phyloP scores from a whole-genome alignment of 2,888 invertebrate genomes.

The Oscheius sp. region DNA sequence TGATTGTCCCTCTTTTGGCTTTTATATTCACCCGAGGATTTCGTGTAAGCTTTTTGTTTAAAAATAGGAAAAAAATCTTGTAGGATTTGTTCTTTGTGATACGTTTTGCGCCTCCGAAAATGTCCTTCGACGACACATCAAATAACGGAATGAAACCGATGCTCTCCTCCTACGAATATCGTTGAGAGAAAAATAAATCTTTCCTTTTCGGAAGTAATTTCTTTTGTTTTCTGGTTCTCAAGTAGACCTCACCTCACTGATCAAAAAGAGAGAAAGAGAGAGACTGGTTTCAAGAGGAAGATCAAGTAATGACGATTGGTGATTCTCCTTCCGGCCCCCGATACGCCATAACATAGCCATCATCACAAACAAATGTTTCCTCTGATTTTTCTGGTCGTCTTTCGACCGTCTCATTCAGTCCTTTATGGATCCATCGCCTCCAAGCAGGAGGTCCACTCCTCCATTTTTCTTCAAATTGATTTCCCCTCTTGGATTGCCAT shows the following conservation, averaged over 20 bases:
- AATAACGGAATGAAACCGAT: conserved; percentile 7
- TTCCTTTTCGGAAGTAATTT: neutral
- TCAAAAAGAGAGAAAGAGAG: no score
- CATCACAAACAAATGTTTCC: neutral
- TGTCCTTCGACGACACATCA: conserved; percentile 5
- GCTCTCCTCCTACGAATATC: conserved; percentile 15
- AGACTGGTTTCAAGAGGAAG: no score
- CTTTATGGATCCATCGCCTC: neutral
- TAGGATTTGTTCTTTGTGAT: conserved; percentile 59
- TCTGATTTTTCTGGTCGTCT: neutral
- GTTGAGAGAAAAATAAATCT: conserved; percentile 1
- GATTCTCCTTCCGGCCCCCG: no score
- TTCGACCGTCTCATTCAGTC: neutral
- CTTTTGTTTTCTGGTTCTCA: no score
- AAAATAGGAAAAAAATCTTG: neutral
- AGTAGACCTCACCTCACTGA: no score
- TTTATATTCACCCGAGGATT: conserved; percentile 60
- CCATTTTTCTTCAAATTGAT: neutral
- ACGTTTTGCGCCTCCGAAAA: conserved; percentile 36
- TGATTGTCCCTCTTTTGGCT: conserved; percentile 53
- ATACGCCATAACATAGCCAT: neutral
- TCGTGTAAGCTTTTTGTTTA: conserved; percentile 21
- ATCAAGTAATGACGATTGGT: no score
- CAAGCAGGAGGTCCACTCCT: neutral
- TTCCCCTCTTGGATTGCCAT: neutral